These are phyloP conservation scores for Proteles cristata DNA, from an alignment of 2,113 vertebrate species.

Conservation along the genomic window DNA sequence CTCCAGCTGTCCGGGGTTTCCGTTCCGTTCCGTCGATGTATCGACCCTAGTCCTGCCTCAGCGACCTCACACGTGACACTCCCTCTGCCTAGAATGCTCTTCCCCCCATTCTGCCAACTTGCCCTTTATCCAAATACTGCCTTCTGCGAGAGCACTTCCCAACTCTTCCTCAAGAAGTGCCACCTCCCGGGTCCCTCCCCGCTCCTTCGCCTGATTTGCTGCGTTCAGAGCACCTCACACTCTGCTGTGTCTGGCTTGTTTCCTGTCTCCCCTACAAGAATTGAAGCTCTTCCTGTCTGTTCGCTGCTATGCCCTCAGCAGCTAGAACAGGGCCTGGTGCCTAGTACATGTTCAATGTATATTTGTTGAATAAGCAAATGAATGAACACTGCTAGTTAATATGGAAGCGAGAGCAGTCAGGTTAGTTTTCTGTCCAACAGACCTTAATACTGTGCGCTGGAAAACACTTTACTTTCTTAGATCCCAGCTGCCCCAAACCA, in stretches of 20 bases:
- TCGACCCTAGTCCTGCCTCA: background rate
- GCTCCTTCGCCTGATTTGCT: accelerated
- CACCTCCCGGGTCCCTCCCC: background rate
- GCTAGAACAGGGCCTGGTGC: background rate
- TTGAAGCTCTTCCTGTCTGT: background rate
- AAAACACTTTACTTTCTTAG: background rate
- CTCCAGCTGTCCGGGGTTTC: background rate
- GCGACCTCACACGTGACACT: background rate
- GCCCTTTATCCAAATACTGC: background rate
- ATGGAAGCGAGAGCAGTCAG: background rate
- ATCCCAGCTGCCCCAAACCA: background rate
- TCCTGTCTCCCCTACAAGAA: background rate
- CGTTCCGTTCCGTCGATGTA: background rate
- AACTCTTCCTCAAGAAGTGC: background rate
- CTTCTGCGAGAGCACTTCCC: background rate
- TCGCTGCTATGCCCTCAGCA: background rate
- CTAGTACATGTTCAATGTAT: background rate
- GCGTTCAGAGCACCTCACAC: background rate
- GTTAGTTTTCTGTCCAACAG: background rate
- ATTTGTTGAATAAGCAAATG: background rate
- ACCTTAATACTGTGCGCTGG: background rate
- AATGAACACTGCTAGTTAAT: background rate
- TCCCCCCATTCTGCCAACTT: background rate
- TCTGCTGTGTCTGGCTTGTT: background rate
- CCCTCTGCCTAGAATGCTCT: background rate